phyloP scores from a whole-genome alignment of 2,888 invertebrate genomes.

The Endotricha flammealis region DNA sequence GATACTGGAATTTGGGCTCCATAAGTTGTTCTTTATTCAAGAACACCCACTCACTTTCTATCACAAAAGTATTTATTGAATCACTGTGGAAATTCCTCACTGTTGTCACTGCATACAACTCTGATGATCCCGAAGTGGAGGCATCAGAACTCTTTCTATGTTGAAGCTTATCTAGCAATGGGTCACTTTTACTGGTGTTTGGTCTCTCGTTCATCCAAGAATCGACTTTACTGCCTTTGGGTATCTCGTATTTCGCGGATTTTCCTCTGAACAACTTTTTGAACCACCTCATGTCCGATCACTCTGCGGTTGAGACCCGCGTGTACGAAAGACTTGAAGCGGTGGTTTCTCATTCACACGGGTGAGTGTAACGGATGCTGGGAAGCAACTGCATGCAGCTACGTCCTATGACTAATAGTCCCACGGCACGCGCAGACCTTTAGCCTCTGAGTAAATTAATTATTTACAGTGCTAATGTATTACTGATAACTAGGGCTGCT shows the following conservation, averaged over 20 bases:
- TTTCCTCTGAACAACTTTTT: constrained; percentile 80
- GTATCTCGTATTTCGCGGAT: constrained; percentile 61
- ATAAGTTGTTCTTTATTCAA: constrained; percentile 46
- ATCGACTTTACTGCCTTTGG: constrained; percentile 25
- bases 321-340: constrained; percentile 79
- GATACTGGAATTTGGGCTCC: constrained; percentile 54
- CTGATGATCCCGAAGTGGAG: constrained; percentile 22
- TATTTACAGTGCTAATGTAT: constrained; percentile 59
- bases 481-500: constrained; percentile 17
- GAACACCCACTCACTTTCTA: constrained; percentile 65
- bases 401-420: constrained; percentile 12
- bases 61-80: constrained; percentile 45
- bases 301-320: constrained; percentile 80
- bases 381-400: constrained; percentile 37
- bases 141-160: not conserved
- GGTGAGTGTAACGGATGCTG: constrained; percentile 33
- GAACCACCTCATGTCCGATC: constrained; percentile 81
- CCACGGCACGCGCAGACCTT: constrained; percentile 58
- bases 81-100: constrained; percentile 57
- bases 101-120: constrained; percentile 58
- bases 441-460: constrained; percentile 59
- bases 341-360: constrained; percentile 79
- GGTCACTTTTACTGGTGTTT: not conserved
- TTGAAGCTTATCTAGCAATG: not conserved
- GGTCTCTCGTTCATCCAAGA: constrained; percentile 20